Evolutionary conservation across 2,797 vertebrate genomes (phyloP).

Genomic region (Pangasius krempfi): DNA sequence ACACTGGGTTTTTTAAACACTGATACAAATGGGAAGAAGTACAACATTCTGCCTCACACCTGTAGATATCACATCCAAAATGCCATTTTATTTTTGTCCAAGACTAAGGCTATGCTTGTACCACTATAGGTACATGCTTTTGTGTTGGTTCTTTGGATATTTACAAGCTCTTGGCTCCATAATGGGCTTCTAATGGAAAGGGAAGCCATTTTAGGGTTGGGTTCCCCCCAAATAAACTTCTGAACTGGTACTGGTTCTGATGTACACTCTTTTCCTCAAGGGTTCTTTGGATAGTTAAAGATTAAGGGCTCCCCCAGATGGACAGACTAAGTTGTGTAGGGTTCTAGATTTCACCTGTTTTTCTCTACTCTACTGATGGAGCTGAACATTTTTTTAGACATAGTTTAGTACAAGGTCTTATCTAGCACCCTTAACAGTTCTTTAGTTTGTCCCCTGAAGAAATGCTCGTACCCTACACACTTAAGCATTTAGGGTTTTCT

Average conservation of each 20-base stretch:
- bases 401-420: not conserved
- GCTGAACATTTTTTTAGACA: not conserved
- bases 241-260: too few species aligned
- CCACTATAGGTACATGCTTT: not conserved
- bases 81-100: not conserved
- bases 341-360: not conserved
- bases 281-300: not conserved
- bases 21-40: not conserved
- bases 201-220: not conserved
- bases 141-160: not conserved
- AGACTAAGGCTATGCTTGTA: not conserved
- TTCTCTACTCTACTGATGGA: not conserved
- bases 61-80: not conserved
- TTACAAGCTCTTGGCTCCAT: not conserved
- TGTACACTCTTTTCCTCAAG: not conserved
- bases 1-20: not conserved
- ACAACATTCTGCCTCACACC: not conserved
- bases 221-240: too few species aligned
- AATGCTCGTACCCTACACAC: not conserved
- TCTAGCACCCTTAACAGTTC: not conserved
- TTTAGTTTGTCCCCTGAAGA: not conserved
- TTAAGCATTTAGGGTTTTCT: too few species aligned
- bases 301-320: not conserved
- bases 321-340: too few species aligned
- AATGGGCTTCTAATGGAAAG: not conserved